phyloP scores from a whole-genome alignment of 1,140 invertebrate genomes.

The Drosophila trapezifrons region DNA sequence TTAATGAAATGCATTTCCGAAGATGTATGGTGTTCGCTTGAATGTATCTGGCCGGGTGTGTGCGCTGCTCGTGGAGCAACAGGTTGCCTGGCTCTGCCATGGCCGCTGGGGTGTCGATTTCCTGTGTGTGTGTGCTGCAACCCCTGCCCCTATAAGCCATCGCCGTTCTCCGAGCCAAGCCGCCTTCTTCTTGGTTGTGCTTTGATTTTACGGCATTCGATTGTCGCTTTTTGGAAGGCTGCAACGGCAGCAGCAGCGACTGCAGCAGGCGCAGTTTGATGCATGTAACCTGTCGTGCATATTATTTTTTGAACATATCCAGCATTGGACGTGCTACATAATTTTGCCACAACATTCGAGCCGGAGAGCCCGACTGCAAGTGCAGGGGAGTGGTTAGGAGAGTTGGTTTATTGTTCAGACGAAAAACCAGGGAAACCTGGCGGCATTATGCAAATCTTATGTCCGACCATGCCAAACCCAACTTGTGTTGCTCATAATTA shows the following conservation, averaged over 20 bases:
- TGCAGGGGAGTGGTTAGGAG: constrained; percentile 53
- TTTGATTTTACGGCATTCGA: constrained; percentile 72
- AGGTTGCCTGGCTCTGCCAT: constrained; percentile 59
- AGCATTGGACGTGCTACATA: constrained; percentile 75
- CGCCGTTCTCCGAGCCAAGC: constrained; percentile 18
- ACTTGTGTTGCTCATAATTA: constrained; percentile 50
- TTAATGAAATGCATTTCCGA: constrained; percentile 64
- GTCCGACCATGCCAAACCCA: constrained; percentile 49
- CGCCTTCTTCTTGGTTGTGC: constrained; percentile 56
- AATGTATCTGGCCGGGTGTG: constrained; percentile 13
- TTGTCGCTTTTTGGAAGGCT: constrained; percentile 51
- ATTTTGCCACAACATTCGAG: constrained; percentile 55
- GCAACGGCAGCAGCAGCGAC: constrained; percentile 15
- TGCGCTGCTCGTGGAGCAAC: constrained; percentile 49
- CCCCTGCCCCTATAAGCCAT: background rate
- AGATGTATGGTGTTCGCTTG: constrained; percentile 35
- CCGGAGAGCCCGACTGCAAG: constrained; percentile 16
- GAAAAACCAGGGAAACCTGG: constrained; percentile 37
- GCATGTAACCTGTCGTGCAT: constrained; percentile 75
- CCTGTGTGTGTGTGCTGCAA: constrained; percentile 12
- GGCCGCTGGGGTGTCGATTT: constrained; percentile 20
- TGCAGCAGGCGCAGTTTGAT: constrained; percentile 65
- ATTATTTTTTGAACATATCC: constrained; percentile 74
- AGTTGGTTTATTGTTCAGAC: constrained; percentile 49
- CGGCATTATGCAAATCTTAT: constrained; percentile 47